Evolutionary conservation across 2,797 vertebrate genomes (phyloP).

Genomic region (Hapalemur alaotrensis): DNA sequence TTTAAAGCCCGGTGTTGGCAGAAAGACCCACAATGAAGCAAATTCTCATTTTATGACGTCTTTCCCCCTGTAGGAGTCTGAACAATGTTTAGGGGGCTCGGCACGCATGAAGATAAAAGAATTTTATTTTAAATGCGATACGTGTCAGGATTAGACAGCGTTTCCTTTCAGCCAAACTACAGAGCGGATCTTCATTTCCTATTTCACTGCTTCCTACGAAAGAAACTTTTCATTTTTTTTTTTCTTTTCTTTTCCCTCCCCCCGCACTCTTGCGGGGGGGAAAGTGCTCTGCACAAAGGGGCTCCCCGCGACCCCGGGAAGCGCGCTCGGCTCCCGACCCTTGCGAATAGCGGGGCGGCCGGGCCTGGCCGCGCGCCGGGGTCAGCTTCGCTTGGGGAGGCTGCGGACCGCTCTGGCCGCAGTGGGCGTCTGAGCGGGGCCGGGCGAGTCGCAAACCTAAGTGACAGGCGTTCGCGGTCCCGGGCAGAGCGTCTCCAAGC

Average conservation of each 20-base stretch:
- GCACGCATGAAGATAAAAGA: slow-evolving; percentile 15
- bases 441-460: neutral
- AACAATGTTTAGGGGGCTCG: slow-evolving; percentile 32
- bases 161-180: slow-evolving; percentile 14
- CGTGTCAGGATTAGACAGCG: slow-evolving; percentile 38
- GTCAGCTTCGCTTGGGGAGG: neutral
- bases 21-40: neutral
- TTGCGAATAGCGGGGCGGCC: neutral
- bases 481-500: neutral
- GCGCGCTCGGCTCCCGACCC: neutral
- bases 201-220: neutral
- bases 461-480: rapidly evolving
- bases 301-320: neutral
- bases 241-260: neutral
- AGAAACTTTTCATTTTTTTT: slow-evolving; percentile 43
- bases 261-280: neutral
- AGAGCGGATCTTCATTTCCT: slow-evolving; percentile 44
- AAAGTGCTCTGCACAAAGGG: neutral
- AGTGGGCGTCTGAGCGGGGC: neutral
- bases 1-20: neutral
- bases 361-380: neutral
- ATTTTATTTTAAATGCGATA: slow-evolving; percentile 54
- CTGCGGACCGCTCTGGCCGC: neutral
- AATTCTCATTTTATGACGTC: slow-evolving; percentile 25
- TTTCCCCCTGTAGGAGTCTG: neutral